Evolutionary conservation across 2,113 vertebrate genomes (phyloP).

Genomic region (Lagopus leucura): DNA sequence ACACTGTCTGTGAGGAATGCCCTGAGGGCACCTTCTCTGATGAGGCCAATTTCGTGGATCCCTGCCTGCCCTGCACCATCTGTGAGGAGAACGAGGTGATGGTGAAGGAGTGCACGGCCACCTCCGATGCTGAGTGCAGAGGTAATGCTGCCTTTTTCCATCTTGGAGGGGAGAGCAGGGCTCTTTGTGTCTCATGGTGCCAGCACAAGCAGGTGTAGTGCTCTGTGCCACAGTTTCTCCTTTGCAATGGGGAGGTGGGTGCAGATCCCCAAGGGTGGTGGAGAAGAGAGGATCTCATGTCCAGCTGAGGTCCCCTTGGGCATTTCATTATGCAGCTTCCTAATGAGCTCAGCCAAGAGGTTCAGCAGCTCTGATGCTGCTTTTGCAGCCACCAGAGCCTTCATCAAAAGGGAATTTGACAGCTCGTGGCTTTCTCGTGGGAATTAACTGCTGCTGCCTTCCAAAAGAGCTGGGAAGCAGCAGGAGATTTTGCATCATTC

Average conservation of each 20-base stretch:
- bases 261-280: accelerated
- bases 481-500: background rate
- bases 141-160: conserved; percentile 60
- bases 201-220: accelerated
- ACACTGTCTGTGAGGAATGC: conserved; percentile 92
- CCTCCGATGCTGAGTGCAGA: conserved; percentile 83
- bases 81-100: conserved; percentile 88
- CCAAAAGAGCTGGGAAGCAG: background rate
- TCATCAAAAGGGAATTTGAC: background rate
- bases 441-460: background rate
- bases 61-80: conserved; percentile 93
- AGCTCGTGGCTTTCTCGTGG: accelerated
- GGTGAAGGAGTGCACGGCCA: conserved; percentile 81
- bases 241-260: background rate
- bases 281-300: background rate
- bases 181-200: accelerated
- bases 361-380: background rate
- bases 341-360: accelerated
- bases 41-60: conserved; percentile 91
- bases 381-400: accelerated
- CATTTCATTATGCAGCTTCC: accelerated
- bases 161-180: accelerated
- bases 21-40: conserved; percentile 89
- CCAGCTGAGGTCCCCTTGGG: background rate
- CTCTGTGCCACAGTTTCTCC: background rate